These are phyloP conservation scores for Camponotus vicinus DNA, from an alignment of 1,140 invertebrate genomes.

Conservation along the genomic window DNA sequence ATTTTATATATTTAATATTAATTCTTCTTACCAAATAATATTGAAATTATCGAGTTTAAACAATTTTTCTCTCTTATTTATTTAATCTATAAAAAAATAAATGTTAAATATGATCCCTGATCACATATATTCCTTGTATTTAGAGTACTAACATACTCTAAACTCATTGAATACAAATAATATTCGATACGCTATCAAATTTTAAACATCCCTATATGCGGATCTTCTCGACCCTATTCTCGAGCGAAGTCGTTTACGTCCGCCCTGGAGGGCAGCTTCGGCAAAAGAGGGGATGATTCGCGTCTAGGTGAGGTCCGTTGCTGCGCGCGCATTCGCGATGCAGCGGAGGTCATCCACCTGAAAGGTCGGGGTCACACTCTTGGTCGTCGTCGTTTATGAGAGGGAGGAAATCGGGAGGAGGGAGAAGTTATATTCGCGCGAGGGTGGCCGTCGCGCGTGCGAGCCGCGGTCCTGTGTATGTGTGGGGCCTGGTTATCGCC, in stretches of 20 bases:
- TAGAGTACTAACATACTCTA: neutral
- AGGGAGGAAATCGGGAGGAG: slow-evolving; percentile 41
- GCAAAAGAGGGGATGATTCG: slow-evolving; percentile 33
- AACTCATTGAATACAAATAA: neutral
- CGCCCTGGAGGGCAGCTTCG: neutral
- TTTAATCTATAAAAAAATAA: neutral
- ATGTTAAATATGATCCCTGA: neutral
- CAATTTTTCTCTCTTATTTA: neutral
- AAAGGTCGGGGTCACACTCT: slow-evolving; percentile 86
- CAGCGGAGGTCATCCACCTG: slow-evolving; percentile 87
- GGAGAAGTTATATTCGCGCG: slow-evolving; percentile 53
- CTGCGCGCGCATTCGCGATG: slow-evolving; percentile 81
- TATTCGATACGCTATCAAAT: slow-evolving; percentile 15
- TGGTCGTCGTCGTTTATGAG: slow-evolving; percentile 71
- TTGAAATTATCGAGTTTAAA: neutral
- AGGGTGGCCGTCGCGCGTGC: slow-evolving; percentile 70
- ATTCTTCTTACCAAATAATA: neutral
- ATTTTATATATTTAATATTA: neutral
- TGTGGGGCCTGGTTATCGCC: slow-evolving; percentile 77
- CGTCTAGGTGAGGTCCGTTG: slow-evolving; percentile 71
- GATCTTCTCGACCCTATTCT: slow-evolving; percentile 60
- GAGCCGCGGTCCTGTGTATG: slow-evolving; percentile 62
- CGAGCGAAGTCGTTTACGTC: slow-evolving; percentile 41
- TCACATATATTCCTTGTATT: neutral
- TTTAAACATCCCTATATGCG: slow-evolving; percentile 10